phyloP scores from a whole-genome alignment of 2,888 invertebrate genomes.

The Eupithecia exiguata region DNA sequence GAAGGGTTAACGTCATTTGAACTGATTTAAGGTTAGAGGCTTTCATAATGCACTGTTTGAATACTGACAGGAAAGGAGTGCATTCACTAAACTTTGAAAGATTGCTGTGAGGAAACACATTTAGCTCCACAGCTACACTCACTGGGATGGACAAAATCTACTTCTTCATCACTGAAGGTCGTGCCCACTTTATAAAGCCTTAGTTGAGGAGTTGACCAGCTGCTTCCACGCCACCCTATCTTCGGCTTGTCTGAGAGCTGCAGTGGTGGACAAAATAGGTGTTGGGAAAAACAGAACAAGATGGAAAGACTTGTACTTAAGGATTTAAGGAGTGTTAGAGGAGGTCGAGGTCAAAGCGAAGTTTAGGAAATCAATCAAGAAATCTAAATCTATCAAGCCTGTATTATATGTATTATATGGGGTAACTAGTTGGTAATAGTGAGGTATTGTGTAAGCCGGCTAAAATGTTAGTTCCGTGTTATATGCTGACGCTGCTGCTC shows the following conservation, averaged over 20 bases:
- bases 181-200: no score
- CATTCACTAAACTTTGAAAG: not conserved
- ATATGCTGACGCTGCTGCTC: not conserved
- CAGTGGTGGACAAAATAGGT: no score
- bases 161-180: no score
- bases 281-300: not conserved
- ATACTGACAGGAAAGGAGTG: not conserved
- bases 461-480: not conserved
- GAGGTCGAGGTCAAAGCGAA: not conserved
- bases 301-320: not conserved
- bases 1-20: constrained; percentile 3
- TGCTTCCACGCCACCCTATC: no score
- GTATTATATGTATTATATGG: no score
- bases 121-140: not conserved
- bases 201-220: no score
- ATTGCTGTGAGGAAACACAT: not conserved
- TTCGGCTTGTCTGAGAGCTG: no score
- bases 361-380: not conserved
- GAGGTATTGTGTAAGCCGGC: not conserved
- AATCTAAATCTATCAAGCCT: not conserved
- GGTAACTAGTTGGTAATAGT: not conserved
- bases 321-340: not conserved
- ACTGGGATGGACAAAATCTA: no score
- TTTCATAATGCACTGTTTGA: not conserved
- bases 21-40: constrained; percentile 11